Conservation (phyloP, 35 echinoderm and acorn worm genomes). For the Diadema setosum region DNA sequence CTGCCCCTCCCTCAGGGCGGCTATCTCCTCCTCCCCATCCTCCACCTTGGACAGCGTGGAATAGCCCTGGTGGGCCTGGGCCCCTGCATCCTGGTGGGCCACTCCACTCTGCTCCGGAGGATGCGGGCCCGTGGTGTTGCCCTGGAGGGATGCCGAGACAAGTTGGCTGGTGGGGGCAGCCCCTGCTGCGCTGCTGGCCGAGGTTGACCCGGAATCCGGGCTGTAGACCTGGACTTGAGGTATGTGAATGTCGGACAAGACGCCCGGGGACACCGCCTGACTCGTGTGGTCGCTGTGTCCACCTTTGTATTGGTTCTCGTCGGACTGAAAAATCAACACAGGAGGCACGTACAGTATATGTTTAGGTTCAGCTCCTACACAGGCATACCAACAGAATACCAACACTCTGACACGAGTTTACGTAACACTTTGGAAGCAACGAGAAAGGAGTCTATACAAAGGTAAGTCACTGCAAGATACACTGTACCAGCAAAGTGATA, state of each 20-base stretch:
- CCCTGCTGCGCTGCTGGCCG: constrained; percentile 1
- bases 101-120: not conserved
- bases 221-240: constrained; percentile 45
- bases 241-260: constrained; percentile 29
- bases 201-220: constrained; percentile 9
- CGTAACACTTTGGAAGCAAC: too few relatives aligned
- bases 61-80: not conserved
- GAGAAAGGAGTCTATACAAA: too few relatives aligned
- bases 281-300: constrained; percentile 28
- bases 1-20: not conserved
- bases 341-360: not conserved
- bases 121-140: not conserved
- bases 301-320: constrained; percentile 83
- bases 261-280: constrained; percentile 9
- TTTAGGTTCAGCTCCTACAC: not conserved
- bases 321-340: constrained; percentile 32
- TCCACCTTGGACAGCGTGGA: not conserved
- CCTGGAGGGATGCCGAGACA: not conserved
- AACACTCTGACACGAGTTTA: not conserved
- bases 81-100: not conserved
- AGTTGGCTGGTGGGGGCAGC: not conserved
- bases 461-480: too few relatives aligned
- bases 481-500: too few relatives aligned
- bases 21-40: not conserved
- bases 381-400: not conserved